Evolutionary conservation across 2,113 vertebrate species (phyloP).

Genomic region (Heliornis fulica): DNA sequence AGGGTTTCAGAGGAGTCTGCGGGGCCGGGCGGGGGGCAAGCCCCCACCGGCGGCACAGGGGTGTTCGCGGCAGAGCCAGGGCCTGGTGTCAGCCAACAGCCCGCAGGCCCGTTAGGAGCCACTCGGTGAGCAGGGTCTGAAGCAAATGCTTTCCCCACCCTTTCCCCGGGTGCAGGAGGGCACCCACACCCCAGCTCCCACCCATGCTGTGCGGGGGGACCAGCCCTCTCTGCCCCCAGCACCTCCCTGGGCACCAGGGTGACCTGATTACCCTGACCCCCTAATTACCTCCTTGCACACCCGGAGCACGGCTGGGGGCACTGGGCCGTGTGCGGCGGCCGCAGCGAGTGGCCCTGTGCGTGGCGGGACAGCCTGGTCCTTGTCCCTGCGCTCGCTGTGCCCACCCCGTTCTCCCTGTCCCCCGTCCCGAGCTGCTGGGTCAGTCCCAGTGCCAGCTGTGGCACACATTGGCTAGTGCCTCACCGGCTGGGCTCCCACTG

Average conservation of each 20-base stretch:
- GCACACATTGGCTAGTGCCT: too few species aligned
- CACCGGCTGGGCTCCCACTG: too few species aligned
- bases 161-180: background rate
- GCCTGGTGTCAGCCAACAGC: accelerated
- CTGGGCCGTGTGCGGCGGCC: background rate
- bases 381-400: accelerated
- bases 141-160: background rate
- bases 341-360: background rate
- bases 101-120: accelerated
- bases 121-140: accelerated
- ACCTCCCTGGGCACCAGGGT: background rate
- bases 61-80: conserved; percentile 49
- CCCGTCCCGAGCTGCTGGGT: background rate
- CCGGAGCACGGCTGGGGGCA: background rate
- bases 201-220: background rate
- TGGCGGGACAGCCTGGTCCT: background rate
- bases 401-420: accelerated
- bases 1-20: conserved; percentile 29
- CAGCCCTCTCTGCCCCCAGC: background rate
- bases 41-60: conserved; percentile 70
- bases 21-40: conserved; percentile 64
- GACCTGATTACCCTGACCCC: too few species aligned
- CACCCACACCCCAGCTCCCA: background rate
- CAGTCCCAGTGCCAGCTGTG: background rate
- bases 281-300: background rate